phyloP scores from a whole-genome alignment of 2,888 invertebrate species.

The Chirona hameri region DNA sequence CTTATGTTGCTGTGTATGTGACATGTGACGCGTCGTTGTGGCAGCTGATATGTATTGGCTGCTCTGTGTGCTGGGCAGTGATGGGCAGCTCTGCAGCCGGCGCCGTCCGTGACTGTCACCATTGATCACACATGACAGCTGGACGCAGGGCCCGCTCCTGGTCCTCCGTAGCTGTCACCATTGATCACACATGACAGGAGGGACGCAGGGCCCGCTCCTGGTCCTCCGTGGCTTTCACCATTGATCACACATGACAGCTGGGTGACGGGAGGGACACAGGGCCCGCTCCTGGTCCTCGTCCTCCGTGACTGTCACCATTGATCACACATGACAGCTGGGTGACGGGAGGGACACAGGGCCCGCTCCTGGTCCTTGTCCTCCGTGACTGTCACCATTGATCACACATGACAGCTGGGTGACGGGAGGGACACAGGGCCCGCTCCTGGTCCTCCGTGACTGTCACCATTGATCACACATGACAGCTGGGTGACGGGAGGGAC shows the following conservation, averaged over 20 bases:
- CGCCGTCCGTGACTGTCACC: neutral
- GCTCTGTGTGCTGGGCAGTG: too few relatives aligned
- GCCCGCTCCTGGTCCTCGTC: too few relatives aligned
- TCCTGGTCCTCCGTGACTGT: too few relatives aligned
- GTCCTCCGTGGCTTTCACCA: neutral
- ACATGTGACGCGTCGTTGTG: too few relatives aligned
- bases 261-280: neutral
- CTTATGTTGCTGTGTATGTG: too few relatives aligned
- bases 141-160: too few relatives aligned
- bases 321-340: neutral
- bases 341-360: neutral
- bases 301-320: neutral
- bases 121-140: neutral
- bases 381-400: neutral
- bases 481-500: neutral
- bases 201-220: neutral
- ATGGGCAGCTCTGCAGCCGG: too few relatives aligned
- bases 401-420: neutral
- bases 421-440: neutral
- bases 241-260: neutral
- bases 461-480: neutral
- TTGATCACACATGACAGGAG: neutral
- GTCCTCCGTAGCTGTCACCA: neutral
- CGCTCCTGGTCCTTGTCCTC: too few relatives aligned
- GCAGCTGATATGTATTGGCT: too few relatives aligned